Evolutionary conservation across 1,140 invertebrate species (phyloP).

Genomic region (Aphidius gifuensis): DNA sequence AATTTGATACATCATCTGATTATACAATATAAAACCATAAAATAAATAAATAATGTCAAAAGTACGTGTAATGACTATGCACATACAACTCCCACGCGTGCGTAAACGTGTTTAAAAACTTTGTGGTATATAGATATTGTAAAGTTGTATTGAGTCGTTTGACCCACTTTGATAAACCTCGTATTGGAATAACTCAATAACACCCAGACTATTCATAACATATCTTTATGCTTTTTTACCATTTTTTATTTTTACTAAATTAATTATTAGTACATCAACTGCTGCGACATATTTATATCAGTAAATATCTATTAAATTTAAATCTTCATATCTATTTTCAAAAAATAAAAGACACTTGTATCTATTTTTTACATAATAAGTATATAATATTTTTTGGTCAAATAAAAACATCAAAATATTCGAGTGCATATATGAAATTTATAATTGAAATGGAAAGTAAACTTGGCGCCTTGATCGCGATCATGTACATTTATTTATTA

Average conservation of each 20-base stretch:
- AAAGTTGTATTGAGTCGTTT: constrained; percentile 47
- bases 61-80: constrained; percentile 17
- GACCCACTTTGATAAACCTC: constrained; percentile 56
- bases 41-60: constrained; percentile 11
- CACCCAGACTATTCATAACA: constrained; percentile 28
- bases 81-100: constrained; percentile 34
- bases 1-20: too few species aligned
- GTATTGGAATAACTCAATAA: constrained; percentile 54
- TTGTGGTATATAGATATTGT: background rate
- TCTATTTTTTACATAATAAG: too few species aligned
- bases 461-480: constrained; percentile 4
- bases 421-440: too few species aligned
- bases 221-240: background rate
- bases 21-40: too few species aligned
- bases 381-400: too few species aligned
- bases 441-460: constrained; percentile 16
- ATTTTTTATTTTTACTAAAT: too few species aligned
- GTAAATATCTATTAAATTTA: too few species aligned
- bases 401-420: too few species aligned
- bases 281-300: too few species aligned
- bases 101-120: constrained; percentile 21
- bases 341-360: too few species aligned
- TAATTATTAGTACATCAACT: too few species aligned
- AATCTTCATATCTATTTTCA: too few species aligned
- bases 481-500: background rate